A percentile compares a stretch with the other conserved stretches of the same genome.
These are phyloP conservation scores for Sphaeridia pumilis DNA, from an alignment of 2,888 invertebrate species.

Conservation along the genomic window DNA sequence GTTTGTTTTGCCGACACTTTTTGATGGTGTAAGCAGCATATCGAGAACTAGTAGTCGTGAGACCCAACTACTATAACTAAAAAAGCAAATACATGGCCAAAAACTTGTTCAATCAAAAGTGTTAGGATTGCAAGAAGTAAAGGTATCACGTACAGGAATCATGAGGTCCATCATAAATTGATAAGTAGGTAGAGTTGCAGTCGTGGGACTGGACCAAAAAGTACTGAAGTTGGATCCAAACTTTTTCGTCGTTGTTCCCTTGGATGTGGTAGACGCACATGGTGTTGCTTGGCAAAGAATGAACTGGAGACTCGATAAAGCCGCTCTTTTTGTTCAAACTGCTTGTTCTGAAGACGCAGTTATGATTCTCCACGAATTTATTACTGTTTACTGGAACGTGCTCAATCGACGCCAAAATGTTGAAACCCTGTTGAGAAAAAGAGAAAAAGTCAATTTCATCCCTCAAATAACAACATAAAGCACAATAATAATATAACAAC, in stretches of 20 bases:
- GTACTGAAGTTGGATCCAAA: constrained; percentile 14
- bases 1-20: no score
- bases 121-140: no score
- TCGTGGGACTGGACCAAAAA: constrained; percentile 15
- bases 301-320: constrained; percentile 37
- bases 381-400: constrained; percentile 29
- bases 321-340: constrained; percentile 37
- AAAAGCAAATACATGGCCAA: no score
- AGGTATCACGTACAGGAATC: constrained; percentile 5
- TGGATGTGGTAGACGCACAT: constrained; percentile 34
- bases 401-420: constrained; percentile 28
- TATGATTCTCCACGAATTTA: constrained; percentile 33
- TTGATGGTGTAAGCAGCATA: no score
- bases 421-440: constrained; percentile 27
- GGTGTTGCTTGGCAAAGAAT: constrained; percentile 38
- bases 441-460: not conserved
- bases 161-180: constrained; percentile 22
- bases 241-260: constrained; percentile 9
- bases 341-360: constrained; percentile 37
- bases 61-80: no score
- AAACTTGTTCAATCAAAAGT: no score
- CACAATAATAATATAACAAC: no score
- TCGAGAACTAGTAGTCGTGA: no score
- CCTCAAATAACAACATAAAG: no score
- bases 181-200: constrained; percentile 32